Evolutionary conservation across 2,113 vertebrate genomes (phyloP).

Genomic region (Pelusios castaneus): DNA sequence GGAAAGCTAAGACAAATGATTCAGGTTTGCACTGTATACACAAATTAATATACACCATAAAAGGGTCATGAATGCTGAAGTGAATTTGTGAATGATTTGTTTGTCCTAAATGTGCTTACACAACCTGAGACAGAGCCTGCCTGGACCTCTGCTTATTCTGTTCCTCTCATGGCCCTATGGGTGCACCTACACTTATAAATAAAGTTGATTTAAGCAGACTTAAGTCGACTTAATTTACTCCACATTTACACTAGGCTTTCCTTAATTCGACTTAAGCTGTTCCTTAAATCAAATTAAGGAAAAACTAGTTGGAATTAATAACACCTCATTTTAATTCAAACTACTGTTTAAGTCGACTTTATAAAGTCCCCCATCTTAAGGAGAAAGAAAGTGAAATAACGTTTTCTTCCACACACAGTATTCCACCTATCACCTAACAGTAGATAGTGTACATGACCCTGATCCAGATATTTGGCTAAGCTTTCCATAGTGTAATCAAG

Average conservation of each 20-base stretch:
- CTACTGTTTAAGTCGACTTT: too few species aligned
- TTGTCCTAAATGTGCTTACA: not conserved
- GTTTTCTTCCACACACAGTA: not conserved
- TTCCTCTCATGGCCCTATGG: not conserved
- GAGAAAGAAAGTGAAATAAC: accelerated
- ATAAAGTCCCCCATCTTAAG: not conserved
- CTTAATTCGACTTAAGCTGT: too few species aligned
- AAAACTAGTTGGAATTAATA: too few species aligned
- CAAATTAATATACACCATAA: not conserved
- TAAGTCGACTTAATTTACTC: too few species aligned
- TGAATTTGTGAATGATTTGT: not conserved
- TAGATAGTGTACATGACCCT: not conserved
- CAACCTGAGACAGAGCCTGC: not conserved
- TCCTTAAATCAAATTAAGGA: too few species aligned
- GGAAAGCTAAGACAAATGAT: not conserved
- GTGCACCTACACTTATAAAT: too few species aligned
- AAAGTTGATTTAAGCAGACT: too few species aligned
- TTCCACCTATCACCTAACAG: not conserved
- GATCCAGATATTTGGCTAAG: not conserved
- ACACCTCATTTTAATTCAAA: too few species aligned
- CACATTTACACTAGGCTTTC: too few species aligned
- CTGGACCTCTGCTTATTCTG: not conserved
- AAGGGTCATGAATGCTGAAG: not conserved
- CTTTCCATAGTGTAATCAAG: constrained; percentile 11
- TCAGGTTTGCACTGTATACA: not conserved